Evolutionary conservation across 2,797 vertebrate species (phyloP), one percentile per base, ranked within the genome.

Genomic region (Poecilia gillii): DNA sequence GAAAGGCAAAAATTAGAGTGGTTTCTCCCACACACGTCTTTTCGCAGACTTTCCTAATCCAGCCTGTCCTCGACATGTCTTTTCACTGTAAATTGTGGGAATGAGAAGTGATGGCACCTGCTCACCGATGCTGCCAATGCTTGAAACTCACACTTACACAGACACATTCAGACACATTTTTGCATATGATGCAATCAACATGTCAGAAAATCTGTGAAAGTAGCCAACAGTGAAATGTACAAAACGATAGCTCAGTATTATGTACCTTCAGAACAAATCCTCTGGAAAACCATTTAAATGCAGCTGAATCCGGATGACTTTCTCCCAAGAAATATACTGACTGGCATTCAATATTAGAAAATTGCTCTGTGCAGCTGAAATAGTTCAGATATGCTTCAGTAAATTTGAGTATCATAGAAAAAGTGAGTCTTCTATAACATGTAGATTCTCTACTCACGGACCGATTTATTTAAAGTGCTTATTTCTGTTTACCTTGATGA

Each of bases 81-180:
- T 86, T 91, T 81, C 85, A 87, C 84, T 88, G 83, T 85, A 85
- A 86, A 89, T 88, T 87, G 88, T 93, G 89, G 88, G 88, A 92
- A 93, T 88, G 89, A 92, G 91, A 93, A 93, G 92, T 89, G 93
- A 93, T 91, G 90, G 92, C 91, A 95, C 94, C 90, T 94, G 94
- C 93, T 95, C 90, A 84, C 93, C 92, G 82, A 86, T 84, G 90
- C 84, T 88, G 89, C 84, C 81, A 72, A 87, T 90, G 90, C 88
- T 91, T 88, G 84, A 81, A 87, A 83, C 89, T 88, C 88, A 84
- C 87, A 88, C 85, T 39, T 85, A 88, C 88, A 83, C 80, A 78
- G 81, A 76, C 82, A 81, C 79, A 71, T 82, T 82, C 31, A 51
- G 81, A 80, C 81, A 80, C 79, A 41, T 84, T 90, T 90, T 83